Evolutionary conservation across 2,888 invertebrate species (phyloP).

Genomic region (Sipha maydis): DNA sequence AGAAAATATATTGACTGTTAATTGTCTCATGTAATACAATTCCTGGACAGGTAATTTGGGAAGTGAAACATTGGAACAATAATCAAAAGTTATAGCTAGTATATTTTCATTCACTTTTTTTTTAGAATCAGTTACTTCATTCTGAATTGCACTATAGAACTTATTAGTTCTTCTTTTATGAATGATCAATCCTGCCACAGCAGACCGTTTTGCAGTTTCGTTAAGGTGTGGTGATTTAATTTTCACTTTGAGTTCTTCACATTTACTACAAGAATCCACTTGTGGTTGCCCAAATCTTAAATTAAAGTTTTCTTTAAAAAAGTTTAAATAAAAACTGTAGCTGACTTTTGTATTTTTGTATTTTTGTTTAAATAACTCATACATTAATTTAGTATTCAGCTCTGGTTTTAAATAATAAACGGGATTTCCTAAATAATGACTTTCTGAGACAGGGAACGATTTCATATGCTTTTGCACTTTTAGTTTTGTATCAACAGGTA

Average conservation of each 20-base stretch:
- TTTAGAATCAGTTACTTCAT: constrained; percentile 56
- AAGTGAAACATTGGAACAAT: no score
- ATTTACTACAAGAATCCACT: constrained; percentile 7
- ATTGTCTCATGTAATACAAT: no score
- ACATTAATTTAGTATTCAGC: no score
- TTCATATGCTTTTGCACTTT: constrained; percentile 1
- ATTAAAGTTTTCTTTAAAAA: no score
- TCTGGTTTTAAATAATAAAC: no score
- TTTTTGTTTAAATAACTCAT: no score
- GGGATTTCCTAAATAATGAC: constrained; percentile 11
- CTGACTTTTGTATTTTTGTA: constrained; percentile 23
- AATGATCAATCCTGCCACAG: constrained; percentile 64
- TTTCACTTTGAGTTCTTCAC: constrained; percentile 2
- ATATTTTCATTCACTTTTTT: background rate
- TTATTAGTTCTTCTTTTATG: constrained; percentile 65
- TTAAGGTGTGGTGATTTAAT: no score
- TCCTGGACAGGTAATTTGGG: no score
- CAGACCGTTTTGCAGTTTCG: constrained; percentile 64
- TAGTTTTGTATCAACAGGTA: constrained; percentile 25
- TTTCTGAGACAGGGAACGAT: constrained; percentile 6
- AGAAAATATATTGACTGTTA: no score
- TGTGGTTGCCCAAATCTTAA: constrained; percentile 21
- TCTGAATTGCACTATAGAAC: constrained; percentile 64
- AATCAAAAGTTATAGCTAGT: constrained; percentile 63
- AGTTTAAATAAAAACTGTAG: no score